Percentiles rank a stretch among this genome's conserved stretches.
phyloP scores from a whole-genome alignment of 2,113 vertebrate genomes.

The Mixornis gularis region DNA sequence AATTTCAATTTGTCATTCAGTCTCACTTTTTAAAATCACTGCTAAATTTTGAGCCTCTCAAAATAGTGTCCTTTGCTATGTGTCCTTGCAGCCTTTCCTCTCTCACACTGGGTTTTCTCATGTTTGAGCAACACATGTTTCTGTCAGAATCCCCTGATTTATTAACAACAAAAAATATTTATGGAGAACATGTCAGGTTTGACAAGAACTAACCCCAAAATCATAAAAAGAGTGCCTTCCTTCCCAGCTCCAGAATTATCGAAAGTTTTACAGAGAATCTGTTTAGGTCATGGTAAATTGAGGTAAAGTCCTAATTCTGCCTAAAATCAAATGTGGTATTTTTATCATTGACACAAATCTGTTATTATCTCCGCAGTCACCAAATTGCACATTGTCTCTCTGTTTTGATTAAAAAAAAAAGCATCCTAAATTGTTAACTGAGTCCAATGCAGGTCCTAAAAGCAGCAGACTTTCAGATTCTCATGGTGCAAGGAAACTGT shows the following conservation, averaged over 20 bases:
- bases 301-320: neutral
- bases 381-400: neutral
- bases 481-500: neutral
- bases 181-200: neutral
- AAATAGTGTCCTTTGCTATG: neutral
- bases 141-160: neutral
- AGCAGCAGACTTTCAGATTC: neutral
- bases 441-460: neutral
- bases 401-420: neutral
- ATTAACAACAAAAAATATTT: neutral
- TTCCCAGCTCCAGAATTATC: neutral
- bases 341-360: neutral
- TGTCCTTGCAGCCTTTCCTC: neutral
- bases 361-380: neutral
- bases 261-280: neutral
- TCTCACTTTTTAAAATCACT: neutral
- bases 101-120: neutral
- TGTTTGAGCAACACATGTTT: neutral
- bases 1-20: neutral
- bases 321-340: neutral
- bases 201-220: neutral
- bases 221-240: accelerated
- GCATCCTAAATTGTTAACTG: neutral
- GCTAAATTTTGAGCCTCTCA: neutral
- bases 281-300: neutral